A percentile compares a stretch with the other conserved stretches of the same genome.
Conservation (phyloP, 2,888 invertebrate genomes). For the Pemphredon lugubris region DNA sequence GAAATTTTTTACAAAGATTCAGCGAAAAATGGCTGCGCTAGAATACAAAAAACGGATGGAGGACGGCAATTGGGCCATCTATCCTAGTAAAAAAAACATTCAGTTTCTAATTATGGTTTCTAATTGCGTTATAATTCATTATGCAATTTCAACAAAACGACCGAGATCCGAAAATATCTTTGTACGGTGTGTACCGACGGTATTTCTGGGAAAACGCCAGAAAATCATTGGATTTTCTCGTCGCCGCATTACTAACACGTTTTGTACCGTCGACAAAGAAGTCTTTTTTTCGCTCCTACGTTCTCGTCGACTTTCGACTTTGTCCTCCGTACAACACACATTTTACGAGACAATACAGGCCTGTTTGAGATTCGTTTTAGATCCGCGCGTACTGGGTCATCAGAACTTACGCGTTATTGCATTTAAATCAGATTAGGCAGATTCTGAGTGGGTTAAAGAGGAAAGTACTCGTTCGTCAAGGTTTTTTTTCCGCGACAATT, state of each 20-base stretch:
- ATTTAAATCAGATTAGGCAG: too few relatives aligned
- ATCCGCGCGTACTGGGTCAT: too few relatives aligned
- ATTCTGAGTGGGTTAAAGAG: too few relatives aligned
- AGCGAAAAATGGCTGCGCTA: too few relatives aligned
- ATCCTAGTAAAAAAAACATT: background rate
- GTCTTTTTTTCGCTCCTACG: background rate
- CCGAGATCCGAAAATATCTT: conserved; percentile 54
- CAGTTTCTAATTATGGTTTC: too few relatives aligned
- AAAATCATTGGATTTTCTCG: conserved; percentile 29
- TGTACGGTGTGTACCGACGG: conserved; percentile 17
- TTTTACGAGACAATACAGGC: too few relatives aligned
- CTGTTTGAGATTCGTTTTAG: too few relatives aligned
- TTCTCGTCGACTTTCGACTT: conserved; percentile 13
- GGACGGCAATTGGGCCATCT: background rate
- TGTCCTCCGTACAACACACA: conserved; percentile 27
- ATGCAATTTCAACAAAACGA: conserved; percentile 28
- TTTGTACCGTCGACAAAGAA: background rate
- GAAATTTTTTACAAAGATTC: too few relatives aligned
- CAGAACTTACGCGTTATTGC: too few relatives aligned
- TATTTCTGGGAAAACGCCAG: conserved; percentile 42
- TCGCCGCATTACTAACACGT: background rate
- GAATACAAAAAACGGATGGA: too few relatives aligned
- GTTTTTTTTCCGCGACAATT: too few relatives aligned
- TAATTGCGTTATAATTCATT: conserved; percentile 31
- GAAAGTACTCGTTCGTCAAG: too few relatives aligned